Evolutionary conservation across 2,797 vertebrate species (phyloP), one percentile per base, ranked within the genome.

Genomic region (Arrhamphus sclerolepis): DNA sequence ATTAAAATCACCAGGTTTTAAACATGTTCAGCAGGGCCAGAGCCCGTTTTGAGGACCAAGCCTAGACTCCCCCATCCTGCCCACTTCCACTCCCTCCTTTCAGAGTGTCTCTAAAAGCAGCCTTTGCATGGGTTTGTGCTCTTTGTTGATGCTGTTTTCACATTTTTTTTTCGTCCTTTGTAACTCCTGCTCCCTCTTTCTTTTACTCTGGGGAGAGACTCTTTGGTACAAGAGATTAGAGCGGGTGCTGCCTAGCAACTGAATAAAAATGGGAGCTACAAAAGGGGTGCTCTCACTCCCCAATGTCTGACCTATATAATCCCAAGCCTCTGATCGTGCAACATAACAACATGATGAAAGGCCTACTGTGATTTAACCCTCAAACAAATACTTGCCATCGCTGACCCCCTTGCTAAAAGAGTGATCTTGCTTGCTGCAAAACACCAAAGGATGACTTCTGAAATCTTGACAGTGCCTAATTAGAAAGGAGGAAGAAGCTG

Each of bases 231-330:
- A 89, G 88, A 92, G 89, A 93, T 91, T 92, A 91, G 92, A 92
- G 90, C 73, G 71, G 75, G 68, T 78, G 92, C 91, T 94, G 91
- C 92, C 90, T 93, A 92, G 92, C 92, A 93, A 93, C 92, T 82
- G 83, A 91, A 90, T 90, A 88, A 92, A 92, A 92, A 92, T 91
- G 91, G 91, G 87, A 91, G 87, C 85, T 88, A 89, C 82, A 90
- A 91, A 91, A 89, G 87, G 82, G 85, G 80, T 57, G 76, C 87
- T 86, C 87, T 87, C 83, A 80, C 90, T 88, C 88, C 87, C 85
- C 86, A 89, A 88, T 77, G 75, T 86, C 91, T 93, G 92, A 93
- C 93, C 92, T 91, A 92, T 90, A 93, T 93, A 92, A 92, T 91
- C 86, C 86, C 85, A 66, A 78, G 78, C 80, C 86, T 92, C 83